Conservation (phyloP, 2,113 vertebrate species). For the Anser cygnoides region DNA sequence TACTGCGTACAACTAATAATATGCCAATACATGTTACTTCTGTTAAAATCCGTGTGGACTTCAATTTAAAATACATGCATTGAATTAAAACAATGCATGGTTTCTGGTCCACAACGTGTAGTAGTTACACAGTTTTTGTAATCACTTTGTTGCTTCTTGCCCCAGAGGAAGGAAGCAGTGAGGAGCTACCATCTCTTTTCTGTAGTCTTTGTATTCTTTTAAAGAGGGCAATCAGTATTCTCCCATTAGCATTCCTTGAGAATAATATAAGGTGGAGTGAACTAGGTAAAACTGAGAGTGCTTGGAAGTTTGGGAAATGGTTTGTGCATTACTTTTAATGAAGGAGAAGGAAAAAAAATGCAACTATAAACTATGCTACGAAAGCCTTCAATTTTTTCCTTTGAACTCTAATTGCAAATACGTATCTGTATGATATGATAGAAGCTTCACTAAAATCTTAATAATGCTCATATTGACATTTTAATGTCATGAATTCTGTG, state of each 20-base stretch:
- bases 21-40: background rate
- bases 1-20: background rate
- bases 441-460: background rate
- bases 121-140: background rate
- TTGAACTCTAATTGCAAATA: background rate
- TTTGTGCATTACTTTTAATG: background rate
- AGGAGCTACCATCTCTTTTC: background rate
- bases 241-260: background rate
- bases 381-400: background rate
- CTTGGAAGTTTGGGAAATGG: background rate
- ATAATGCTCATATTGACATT: background rate
- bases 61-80: background rate
- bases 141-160: background rate
- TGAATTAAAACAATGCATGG: background rate
- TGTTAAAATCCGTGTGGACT: background rate
- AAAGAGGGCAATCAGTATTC: background rate
- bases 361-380: fast-evolving
- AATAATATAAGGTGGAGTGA: background rate
- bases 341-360: background rate
- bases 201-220: background rate
- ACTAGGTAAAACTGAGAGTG: background rate
- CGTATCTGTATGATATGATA: background rate
- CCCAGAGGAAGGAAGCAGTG: background rate
- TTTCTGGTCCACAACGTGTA: background rate
- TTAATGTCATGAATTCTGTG: background rate